A percentile compares a stretch with the other conserved stretches of the same genome.
phyloP scores from a whole-genome alignment of 2,113 vertebrate species.

The Serinus canaria region DNA sequence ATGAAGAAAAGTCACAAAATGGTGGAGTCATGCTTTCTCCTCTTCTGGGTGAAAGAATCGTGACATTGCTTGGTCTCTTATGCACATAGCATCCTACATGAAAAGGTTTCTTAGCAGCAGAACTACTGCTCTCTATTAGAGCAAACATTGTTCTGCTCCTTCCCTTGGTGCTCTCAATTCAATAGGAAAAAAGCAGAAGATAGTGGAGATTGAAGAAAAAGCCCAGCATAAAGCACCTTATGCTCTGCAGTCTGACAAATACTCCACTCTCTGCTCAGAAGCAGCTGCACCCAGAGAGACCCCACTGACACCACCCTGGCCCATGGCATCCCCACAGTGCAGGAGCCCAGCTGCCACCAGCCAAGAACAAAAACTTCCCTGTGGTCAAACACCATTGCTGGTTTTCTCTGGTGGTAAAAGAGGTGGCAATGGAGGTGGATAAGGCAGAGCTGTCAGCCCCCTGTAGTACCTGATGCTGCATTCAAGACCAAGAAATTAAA shows the following conservation, averaged over 20 bases:
- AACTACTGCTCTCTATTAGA: neutral
- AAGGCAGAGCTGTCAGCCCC: neutral
- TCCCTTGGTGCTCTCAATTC: neutral
- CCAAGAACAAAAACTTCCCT: neutral
- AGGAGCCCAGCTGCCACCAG: neutral
- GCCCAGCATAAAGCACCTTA: neutral
- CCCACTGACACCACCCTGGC: neutral
- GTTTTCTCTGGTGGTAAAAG: neutral
- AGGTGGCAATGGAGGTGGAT: neutral
- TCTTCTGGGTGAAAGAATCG: neutral
- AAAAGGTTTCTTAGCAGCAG: neutral
- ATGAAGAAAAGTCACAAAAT: neutral
- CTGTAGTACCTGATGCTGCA: neutral
- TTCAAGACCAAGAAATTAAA: neutral
- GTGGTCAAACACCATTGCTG: rapidly evolving
- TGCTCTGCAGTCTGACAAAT: neutral
- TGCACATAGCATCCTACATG: neutral
- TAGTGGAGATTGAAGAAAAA: neutral
- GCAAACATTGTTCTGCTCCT: neutral
- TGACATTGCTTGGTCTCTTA: neutral
- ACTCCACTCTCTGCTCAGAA: neutral
- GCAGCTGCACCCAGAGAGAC: neutral
- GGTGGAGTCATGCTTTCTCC: neutral
- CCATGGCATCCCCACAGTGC: rapidly evolving
- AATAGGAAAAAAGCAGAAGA: neutral